These are phyloP conservation scores for Melanotaenia nigrans DNA, from an alignment of 2,797 vertebrate species.

Conservation along the genomic window DNA sequence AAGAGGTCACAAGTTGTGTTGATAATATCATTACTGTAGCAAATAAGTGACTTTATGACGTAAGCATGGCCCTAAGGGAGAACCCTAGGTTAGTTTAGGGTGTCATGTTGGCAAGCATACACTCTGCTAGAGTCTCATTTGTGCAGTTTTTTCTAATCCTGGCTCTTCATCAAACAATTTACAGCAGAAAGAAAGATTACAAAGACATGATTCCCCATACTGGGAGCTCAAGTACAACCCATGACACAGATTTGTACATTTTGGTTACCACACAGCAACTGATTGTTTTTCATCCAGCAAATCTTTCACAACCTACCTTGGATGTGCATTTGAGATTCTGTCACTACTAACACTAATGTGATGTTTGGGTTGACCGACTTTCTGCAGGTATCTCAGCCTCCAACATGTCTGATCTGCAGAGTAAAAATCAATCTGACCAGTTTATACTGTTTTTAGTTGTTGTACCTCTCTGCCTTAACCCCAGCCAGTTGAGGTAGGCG, in stretches of 20 bases:
- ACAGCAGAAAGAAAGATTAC: neutral
- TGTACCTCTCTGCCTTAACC: no score
- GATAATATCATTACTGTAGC: constrained; percentile 1
- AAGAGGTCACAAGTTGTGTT: neutral
- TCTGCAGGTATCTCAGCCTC: neutral
- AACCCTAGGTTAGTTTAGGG: neutral
- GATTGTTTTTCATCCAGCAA: neutral
- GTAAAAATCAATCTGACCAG: neutral
- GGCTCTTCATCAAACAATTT: neutral
- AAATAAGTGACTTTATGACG: constrained; percentile 20
- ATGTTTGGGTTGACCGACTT: no score
- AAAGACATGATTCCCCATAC: neutral
- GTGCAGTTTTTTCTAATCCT: neutral
- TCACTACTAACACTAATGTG: neutral
- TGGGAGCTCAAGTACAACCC: neutral
- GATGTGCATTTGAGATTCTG: neutral
- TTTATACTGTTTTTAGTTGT: no score
- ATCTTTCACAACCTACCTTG: neutral
- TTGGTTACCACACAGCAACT: neutral
- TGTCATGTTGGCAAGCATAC: neutral
- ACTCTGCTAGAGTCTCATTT: no score
- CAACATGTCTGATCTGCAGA: neutral
- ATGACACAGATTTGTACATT: neutral
- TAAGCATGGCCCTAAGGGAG: constrained; percentile 2
- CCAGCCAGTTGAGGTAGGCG: no score